A percentile compares a stretch with the other conserved stretches of the same genome.
phyloP scores from a whole-genome alignment of 2,888 invertebrate genomes.

The Papilio demoleus region DNA sequence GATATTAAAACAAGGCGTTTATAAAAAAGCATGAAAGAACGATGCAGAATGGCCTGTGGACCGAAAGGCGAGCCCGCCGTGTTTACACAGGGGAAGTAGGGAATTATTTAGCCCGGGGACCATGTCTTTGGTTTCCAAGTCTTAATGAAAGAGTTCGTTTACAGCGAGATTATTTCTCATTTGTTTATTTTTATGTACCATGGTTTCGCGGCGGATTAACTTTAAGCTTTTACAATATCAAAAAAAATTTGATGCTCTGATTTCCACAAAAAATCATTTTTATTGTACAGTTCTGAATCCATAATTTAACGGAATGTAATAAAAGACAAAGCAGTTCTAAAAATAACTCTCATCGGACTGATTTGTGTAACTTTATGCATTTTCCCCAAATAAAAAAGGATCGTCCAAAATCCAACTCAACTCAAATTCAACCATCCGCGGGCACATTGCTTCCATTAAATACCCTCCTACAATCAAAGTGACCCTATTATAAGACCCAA shows the following conservation, averaged over 20 bases:
- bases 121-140: conserved; percentile 64
- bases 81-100: conserved; percentile 59
- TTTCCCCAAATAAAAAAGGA: not conserved
- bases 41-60: conserved; percentile 27
- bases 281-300: too few relatives aligned
- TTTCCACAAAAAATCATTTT: not conserved
- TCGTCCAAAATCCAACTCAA: not conserved
- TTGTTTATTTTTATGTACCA: conserved; percentile 64
- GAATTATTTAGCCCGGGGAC: conserved; percentile 62
- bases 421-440: conserved; percentile 15
- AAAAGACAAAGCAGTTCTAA: too few relatives aligned
- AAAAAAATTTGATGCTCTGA: conserved; percentile 45
- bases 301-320: too few relatives aligned
- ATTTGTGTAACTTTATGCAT: conserved; percentile 8
- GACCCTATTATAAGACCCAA: conserved; percentile 43
- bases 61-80: conserved; percentile 45
- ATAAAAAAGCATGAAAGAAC: conserved; percentile 32
- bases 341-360: too few relatives aligned
- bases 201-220: conserved; percentile 53
- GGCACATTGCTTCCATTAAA: conserved; percentile 32
- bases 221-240: conserved; percentile 47
- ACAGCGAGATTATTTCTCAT: conserved; percentile 65
- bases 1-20: conserved; percentile 39
- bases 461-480: conserved; percentile 40
- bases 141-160: conserved; percentile 75